Percentiles rank a stretch among this genome's conserved stretches.
phyloP scores from a whole-genome alignment of 2,113 vertebrate genomes.

The Azemiops feae region DNA sequence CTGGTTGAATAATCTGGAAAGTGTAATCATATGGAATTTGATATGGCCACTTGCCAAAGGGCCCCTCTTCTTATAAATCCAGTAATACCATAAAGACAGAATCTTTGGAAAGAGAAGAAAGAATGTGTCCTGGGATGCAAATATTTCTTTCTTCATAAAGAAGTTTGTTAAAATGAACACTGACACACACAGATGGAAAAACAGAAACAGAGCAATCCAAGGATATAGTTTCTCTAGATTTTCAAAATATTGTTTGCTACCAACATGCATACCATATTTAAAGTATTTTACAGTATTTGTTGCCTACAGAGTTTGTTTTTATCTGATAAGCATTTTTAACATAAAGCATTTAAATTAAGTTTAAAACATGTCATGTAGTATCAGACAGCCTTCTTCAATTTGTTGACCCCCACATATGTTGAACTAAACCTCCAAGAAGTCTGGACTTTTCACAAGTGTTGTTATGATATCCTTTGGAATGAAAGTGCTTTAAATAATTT shows the following conservation, averaged over 20 bases:
- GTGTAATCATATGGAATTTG: fast-evolving
- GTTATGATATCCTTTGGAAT: not conserved
- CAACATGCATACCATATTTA: not conserved
- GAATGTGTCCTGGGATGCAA: conserved; percentile 4
- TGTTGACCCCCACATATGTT: not conserved
- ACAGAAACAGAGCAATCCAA: not conserved
- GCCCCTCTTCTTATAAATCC: not conserved
- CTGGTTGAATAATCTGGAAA: not conserved
- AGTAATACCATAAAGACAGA: not conserved
- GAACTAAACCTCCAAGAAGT: not conserved
- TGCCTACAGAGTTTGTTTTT: not conserved
- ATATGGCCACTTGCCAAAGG: conserved; percentile 10
- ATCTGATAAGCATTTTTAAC: not conserved
- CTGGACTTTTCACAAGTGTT: not conserved
- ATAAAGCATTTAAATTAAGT: not conserved
- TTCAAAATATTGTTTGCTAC: not conserved
- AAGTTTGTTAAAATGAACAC: conserved; percentile 1
- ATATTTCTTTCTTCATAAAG: not conserved
- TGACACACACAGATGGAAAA: not conserved
- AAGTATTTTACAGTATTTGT: not conserved
- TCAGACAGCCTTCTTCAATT: not conserved
- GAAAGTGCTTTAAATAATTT: not conserved
- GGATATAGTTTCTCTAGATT: not conserved
- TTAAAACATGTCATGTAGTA: not conserved
- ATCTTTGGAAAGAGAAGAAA: not conserved